Evolutionary conservation across 2,888 invertebrate species (phyloP).

Genomic region (Pristionchus maxplancki): DNA sequence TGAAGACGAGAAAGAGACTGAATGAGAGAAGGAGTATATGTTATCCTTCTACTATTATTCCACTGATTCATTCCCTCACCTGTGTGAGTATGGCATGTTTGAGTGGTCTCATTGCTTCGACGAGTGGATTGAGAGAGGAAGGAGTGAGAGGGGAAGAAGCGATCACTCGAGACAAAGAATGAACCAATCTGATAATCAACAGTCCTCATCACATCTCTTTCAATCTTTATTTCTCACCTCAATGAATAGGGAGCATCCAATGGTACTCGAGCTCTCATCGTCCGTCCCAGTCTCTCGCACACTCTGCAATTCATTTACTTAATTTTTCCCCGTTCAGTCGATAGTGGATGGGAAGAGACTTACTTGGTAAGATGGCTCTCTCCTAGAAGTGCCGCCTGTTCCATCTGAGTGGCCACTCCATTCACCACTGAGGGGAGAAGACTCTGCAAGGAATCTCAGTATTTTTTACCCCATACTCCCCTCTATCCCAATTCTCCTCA

Average conservation of each 20-base stretch:
- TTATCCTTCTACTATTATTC: background rate
- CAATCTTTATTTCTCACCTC: background rate
- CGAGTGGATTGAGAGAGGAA: constrained; percentile 57
- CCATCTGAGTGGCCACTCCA: constrained; percentile 61
- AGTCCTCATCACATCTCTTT: background rate
- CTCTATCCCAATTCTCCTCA: background rate
- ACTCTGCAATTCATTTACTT: constrained; percentile 53
- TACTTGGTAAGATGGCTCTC: constrained; percentile 38
- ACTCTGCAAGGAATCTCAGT: background rate
- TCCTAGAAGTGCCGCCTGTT: constrained; percentile 63
- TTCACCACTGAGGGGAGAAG: constrained; percentile 62
- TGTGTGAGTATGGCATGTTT: constrained; percentile 68
- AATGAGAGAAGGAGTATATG: background rate
- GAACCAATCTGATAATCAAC: constrained; percentile 58
- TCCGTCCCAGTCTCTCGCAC: constrained; percentile 62
- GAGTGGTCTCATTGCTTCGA: constrained; percentile 71
- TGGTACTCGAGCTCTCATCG: constrained; percentile 61
- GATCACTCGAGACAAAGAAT: constrained; percentile 63
- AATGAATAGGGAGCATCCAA: constrained; percentile 56
- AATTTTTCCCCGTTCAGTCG: background rate
- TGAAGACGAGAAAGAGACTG: constrained; percentile 88
- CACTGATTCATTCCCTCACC: background rate
- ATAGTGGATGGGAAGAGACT: background rate
- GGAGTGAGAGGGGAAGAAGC: constrained; percentile 57
- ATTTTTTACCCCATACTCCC: background rate